phyloP scores from a whole-genome alignment of 2,888 invertebrate genomes.

The Branchipolynoe longqiensis region DNA sequence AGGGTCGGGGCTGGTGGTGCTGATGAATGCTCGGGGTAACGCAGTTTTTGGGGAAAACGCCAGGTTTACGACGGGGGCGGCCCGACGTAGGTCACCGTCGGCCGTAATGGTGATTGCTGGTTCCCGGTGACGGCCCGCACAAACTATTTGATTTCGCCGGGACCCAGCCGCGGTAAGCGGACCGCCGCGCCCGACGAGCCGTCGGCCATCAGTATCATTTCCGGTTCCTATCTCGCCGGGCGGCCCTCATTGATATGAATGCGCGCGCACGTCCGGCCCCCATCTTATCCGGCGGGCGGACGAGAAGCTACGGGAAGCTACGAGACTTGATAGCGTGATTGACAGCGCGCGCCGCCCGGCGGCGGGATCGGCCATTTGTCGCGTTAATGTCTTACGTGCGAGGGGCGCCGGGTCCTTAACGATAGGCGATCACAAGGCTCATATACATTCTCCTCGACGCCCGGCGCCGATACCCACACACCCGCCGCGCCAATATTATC shows the following conservation, averaged over 20 bases:
- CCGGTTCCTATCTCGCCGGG: slow-evolving; percentile 48
- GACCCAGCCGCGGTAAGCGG: slow-evolving; percentile 36
- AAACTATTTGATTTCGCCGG: slow-evolving; percentile 50
- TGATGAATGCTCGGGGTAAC: slow-evolving; percentile 37
- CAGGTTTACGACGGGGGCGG: slow-evolving; percentile 31
- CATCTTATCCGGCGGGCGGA: slow-evolving; percentile 55
- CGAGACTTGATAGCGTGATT: slow-evolving; percentile 56
- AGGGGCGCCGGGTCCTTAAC: slow-evolving; percentile 31
- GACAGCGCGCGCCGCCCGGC: slow-evolving; percentile 24
- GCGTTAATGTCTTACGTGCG: slow-evolving; percentile 56
- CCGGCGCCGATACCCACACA: slow-evolving; percentile 29
- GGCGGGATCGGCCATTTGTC: slow-evolving; percentile 38
- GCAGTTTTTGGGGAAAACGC: slow-evolving; percentile 47
- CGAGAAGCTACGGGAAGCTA: slow-evolving; percentile 54
- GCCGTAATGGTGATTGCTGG: slow-evolving; percentile 56
- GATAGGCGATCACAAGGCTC: slow-evolving; percentile 53
- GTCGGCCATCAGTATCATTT: slow-evolving; percentile 54
- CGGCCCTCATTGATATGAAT: slow-evolving; percentile 54
- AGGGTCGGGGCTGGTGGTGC: too few relatives aligned
- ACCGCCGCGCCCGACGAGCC: slow-evolving; percentile 9
- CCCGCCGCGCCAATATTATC: slow-evolving; percentile 29
- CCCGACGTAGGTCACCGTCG: slow-evolving; percentile 41
- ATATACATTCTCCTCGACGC: too few relatives aligned
- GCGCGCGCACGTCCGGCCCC: slow-evolving; percentile 54
- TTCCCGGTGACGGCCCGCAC: slow-evolving; percentile 24